Percentiles rank a stretch among this genome's conserved stretches.
Evolutionary conservation across 2,113 vertebrate species (phyloP).

Genomic region (Hymenochirus boettgeri): DNA sequence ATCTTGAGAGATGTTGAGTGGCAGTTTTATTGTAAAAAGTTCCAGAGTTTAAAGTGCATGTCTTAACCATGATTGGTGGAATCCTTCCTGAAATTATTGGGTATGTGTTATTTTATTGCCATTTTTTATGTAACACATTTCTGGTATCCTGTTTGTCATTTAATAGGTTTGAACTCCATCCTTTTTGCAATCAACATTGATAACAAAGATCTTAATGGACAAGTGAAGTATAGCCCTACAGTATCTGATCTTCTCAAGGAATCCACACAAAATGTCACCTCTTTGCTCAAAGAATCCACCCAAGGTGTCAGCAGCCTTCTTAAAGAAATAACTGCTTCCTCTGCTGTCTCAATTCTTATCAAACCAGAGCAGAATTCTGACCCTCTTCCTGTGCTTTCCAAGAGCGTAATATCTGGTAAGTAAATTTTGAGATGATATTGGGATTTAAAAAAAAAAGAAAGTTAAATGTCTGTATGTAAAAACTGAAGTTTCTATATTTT

Average conservation of each 20-base stretch:
- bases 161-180: conserved; percentile 92
- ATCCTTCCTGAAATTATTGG: no score
- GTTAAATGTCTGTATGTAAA: no score
- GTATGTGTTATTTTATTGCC: no score
- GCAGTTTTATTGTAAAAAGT: no score
- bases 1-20: no score
- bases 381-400: conserved; percentile 80
- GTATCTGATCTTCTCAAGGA: conserved; percentile 90
- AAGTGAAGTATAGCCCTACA: conserved; percentile 63
- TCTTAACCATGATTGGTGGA: no score
- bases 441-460: no score
- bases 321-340: conserved; percentile 86
- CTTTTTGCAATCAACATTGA: conserved; percentile 97
- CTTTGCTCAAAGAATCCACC: conserved; percentile 86
- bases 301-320: conserved; percentile 92
- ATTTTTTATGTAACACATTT: no score
- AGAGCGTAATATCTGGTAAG: conserved; percentile 57
- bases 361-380: conserved; percentile 75
- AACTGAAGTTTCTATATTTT: no score
- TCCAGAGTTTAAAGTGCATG: no score
- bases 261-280: conserved; percentile 93
- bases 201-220: conserved; percentile 90
- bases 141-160: no score
- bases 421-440: no score
- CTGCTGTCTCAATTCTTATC: conserved; percentile 81